These are phyloP conservation scores for Zaprionus camerounensis DNA, from an alignment of 1,140 invertebrate genomes.

Conservation along the genomic window DNA sequence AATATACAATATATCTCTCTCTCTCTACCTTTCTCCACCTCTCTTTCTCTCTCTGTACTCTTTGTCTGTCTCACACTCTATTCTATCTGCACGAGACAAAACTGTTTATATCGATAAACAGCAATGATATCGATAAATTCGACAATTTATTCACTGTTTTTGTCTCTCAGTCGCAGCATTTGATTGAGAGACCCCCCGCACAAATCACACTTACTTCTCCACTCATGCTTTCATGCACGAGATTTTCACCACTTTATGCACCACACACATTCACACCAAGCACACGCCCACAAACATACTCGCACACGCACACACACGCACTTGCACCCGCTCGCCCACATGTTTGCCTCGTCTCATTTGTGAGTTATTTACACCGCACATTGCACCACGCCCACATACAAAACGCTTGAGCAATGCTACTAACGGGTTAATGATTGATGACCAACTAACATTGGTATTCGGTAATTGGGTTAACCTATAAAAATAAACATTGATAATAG, in stretches of 20 bases:
- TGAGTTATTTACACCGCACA: slow-evolving; percentile 64
- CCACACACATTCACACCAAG: slow-evolving; percentile 21
- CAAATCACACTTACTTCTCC: slow-evolving; percentile 35
- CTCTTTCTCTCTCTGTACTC: slow-evolving; percentile 17
- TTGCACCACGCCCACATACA: slow-evolving; percentile 52
- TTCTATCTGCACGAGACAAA: slow-evolving; percentile 20
- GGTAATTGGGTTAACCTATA: slow-evolving; percentile 15
- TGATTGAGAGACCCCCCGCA: slow-evolving; percentile 35
- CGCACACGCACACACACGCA: slow-evolving; percentile 33
- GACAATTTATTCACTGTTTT: slow-evolving; percentile 27
- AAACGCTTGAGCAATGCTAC: slow-evolving; percentile 68
- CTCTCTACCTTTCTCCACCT: slow-evolving; percentile 25
- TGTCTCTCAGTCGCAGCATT: slow-evolving; percentile 42
- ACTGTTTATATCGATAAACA: slow-evolving; percentile 35
- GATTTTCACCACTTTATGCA: slow-evolving; percentile 22
- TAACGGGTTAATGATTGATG: slow-evolving; percentile 40
- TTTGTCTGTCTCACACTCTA: slow-evolving; percentile 13
- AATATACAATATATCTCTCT: slow-evolving; percentile 19
- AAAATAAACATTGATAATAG: slow-evolving; percentile 3
- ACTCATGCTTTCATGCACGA: slow-evolving; percentile 62
- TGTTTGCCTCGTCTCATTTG: slow-evolving; percentile 35
- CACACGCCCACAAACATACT: slow-evolving; percentile 17
- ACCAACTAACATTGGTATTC: slow-evolving; percentile 23
- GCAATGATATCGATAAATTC: slow-evolving; percentile 24
- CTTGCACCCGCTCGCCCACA: slow-evolving; percentile 26